These are phyloP conservation scores for Dolichallabes microphthalmus DNA, from an alignment of 2,113 vertebrate genomes.

Conservation along the genomic window DNA sequence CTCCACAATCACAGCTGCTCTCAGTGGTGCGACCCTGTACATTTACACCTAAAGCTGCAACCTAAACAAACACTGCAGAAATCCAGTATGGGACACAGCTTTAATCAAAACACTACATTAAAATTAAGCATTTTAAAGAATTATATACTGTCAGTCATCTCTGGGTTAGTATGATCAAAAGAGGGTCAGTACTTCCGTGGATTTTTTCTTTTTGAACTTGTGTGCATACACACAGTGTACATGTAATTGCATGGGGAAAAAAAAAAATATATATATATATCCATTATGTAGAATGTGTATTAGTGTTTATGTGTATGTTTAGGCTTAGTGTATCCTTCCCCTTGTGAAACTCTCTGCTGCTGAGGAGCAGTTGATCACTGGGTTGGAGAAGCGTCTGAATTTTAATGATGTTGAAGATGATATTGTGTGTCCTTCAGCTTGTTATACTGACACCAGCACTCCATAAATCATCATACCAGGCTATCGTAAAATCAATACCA, in stretches of 20 bases:
- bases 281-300: constrained; percentile 18
- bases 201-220: not conserved
- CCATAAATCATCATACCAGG: constrained; percentile 99
- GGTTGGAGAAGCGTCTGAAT: constrained; percentile 82
- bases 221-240: not conserved
- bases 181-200: not conserved
- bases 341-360: constrained; percentile 79
- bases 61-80: constrained; percentile 39
- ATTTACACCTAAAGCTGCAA: constrained; percentile 38
- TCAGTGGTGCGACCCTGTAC: constrained; percentile 66
- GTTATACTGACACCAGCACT: constrained; percentile 99
- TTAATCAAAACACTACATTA: not conserved
- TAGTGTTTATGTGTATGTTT: constrained; percentile 46
- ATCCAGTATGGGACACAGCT: not conserved
- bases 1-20: constrained; percentile 52
- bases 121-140: constrained; percentile 4
- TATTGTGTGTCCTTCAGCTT: constrained; percentile 99
- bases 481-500: constrained; percentile 99
- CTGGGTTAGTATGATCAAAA: constrained; percentile 3
- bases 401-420: constrained; percentile 99
- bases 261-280: not conserved
- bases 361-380: constrained; percentile 90
- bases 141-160: not conserved
- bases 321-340: not conserved
- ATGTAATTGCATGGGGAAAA: not conserved